Percentiles rank a stretch among this genome's conserved stretches.
phyloP scores from a whole-genome alignment of 2,888 invertebrate genomes.

The Dorcus hopei region DNA sequence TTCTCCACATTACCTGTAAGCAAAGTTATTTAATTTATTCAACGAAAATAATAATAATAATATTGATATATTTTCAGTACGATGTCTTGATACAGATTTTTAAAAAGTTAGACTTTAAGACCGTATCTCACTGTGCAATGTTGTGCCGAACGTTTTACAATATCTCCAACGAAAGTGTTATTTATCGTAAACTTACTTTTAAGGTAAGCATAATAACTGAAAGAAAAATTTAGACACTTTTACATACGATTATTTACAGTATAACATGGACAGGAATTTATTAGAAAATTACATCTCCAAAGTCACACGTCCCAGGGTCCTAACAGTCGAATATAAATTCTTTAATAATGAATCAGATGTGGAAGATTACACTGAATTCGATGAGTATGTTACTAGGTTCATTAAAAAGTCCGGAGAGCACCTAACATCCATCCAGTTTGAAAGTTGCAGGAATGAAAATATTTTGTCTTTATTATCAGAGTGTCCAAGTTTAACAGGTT shows the following conservation, averaged over 20 bases:
- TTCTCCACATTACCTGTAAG: constrained; percentile 21
- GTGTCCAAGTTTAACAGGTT: constrained; percentile 35
- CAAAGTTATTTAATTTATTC: neutral
- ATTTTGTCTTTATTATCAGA: constrained; percentile 31
- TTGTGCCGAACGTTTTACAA: constrained; percentile 35
- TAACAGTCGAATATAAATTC: constrained; percentile 33
- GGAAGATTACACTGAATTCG: constrained; percentile 32
- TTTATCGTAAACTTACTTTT: constrained; percentile 34
- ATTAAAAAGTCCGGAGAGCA: constrained; percentile 33
- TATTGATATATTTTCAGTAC: constrained; percentile 26
- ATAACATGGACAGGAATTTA: constrained; percentile 33
- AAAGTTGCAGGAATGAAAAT: constrained; percentile 33
- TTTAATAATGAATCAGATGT: constrained; percentile 28
- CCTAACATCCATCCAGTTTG: constrained; percentile 30
- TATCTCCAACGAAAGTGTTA: constrained; percentile 32
- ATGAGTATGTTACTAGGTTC: constrained; percentile 31
- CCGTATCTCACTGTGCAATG: constrained; percentile 32
- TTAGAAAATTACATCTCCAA: constrained; percentile 35
- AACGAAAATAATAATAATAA: neutral
- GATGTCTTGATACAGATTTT: constrained; percentile 33
- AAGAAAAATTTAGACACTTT: neutral
- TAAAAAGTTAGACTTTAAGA: constrained; percentile 33
- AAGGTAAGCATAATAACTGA: constrained; percentile 25
- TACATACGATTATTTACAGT: constrained; percentile 24
- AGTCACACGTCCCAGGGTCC: constrained; percentile 30